Conservation (phyloP, 2,113 vertebrate genomes). For the Paradoxurus hermaphroditus region DNA sequence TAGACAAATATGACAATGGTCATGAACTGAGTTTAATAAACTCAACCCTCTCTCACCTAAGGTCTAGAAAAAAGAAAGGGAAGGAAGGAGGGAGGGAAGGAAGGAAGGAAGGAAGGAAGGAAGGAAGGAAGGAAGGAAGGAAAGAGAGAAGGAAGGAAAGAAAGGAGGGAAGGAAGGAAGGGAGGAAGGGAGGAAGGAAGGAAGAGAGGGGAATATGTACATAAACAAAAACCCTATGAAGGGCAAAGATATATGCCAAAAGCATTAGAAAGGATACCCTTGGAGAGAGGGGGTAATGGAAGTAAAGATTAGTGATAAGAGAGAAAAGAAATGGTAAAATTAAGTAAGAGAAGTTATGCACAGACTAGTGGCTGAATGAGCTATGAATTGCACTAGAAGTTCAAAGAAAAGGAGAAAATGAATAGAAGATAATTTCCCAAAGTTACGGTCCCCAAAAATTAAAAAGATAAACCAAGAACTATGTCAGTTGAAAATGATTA, state of each 20-base stretch:
- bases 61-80: background rate
- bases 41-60: background rate
- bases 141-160: too few species aligned
- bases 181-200: background rate
- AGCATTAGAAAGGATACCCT: background rate
- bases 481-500: background rate
- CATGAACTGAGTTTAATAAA: background rate
- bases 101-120: too few species aligned
- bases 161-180: background rate
- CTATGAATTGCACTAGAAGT: background rate
- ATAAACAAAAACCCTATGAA: background rate
- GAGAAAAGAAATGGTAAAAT: background rate
- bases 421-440: slow-evolving; percentile 1
- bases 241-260: background rate
- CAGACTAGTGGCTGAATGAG: background rate
- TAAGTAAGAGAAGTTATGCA: background rate
- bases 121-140: too few species aligned
- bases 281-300: background rate
- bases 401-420: background rate
- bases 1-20: background rate
- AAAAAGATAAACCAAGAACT: background rate
- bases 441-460: background rate
- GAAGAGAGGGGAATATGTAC: background rate
- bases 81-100: too few species aligned
- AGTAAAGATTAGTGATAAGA: background rate